A percentile compares a stretch with the other conserved stretches of the same genome.
These are phyloP conservation scores for Onthophagus taurus DNA, from an alignment of 1,140 invertebrate species.

Conservation along the genomic window DNA sequence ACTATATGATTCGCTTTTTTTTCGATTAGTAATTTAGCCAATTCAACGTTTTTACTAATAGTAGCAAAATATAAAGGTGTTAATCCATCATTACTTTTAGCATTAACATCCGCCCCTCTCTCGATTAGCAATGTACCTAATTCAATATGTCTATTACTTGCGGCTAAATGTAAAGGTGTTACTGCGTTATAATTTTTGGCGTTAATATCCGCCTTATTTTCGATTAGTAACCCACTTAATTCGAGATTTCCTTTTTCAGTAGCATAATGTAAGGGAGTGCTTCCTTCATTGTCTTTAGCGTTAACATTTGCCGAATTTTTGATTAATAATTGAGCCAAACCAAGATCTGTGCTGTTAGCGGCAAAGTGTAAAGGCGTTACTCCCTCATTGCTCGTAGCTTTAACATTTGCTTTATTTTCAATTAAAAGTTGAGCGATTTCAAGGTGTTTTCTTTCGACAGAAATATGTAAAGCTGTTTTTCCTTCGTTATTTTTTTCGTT, in stretches of 20 bases:
- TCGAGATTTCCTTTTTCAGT: no score
- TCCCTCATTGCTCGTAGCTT: not conserved
- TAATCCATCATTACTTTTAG: slow-evolving; percentile 3
- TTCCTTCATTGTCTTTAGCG: no score
- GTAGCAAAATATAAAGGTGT: slow-evolving; percentile 41
- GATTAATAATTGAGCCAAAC: no score
- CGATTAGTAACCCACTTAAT: slow-evolving; percentile 1
- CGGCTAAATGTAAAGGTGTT: slow-evolving; percentile 42
- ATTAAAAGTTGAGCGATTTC: not conserved
- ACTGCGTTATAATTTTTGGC: slow-evolving; percentile 11
- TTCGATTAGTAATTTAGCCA: slow-evolving; percentile 29
- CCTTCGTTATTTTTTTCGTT: slow-evolving; percentile 16
- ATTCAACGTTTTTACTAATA: slow-evolving; percentile 29
- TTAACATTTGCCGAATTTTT: no score
- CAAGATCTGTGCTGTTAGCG: not conserved
- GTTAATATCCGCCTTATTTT: slow-evolving; percentile 14
- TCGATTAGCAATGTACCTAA: slow-evolving; percentile 27
- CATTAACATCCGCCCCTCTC: slow-evolving; percentile 18
- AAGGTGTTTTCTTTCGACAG: slow-evolving; percentile 24
- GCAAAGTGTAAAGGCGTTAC: not conserved
- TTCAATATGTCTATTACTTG: slow-evolving; percentile 39
- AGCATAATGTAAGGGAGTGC: no score
- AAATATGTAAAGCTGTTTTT: slow-evolving; percentile 37
- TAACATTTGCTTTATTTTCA: not conserved
- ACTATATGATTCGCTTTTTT: slow-evolving; percentile 15